Base-by-base conservation (phyloP, 1,140 invertebrate species). In the Pemphigus obesinymphae region DNA sequence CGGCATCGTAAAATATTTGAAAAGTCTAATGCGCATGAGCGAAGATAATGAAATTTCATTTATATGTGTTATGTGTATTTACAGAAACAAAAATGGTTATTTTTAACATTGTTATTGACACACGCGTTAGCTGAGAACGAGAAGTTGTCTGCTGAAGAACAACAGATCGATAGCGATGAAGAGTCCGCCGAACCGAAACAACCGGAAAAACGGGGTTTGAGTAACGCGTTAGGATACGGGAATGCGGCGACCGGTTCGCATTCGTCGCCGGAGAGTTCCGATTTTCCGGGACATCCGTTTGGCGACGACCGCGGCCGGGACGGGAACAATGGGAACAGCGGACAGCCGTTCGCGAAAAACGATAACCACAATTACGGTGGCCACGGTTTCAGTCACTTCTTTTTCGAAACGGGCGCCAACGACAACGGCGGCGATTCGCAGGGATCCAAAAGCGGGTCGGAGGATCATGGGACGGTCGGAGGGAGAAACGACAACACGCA, bases 131-230 rank as follows among this genome's bases (percentile, higher is more conserved):
- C 55, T 0, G 76, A 31, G 7, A 61, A 80, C n/a, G 45, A 20
- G 2, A 40, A 37, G 13, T 43, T 55, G 7, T 63, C 76, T 31
- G 34, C 13, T 23, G 45, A 20, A 23, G 70, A 82, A 50, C 61
- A 31, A 50, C 61, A 31, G 15, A 43, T 45, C 8, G 76, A 80
- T 1, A 29, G 17, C 17, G 15, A 20, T 1, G 37, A 80, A 40
- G 37, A 63, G 0, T 43, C 63, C 7, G 86, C 87, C 84, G 88
- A 87, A 82, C 88, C 88, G 76, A 91, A 91, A 83, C 91, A 90
- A 82, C 91, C 92, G 84, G 90, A 91, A 76, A 92, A 92, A 85
- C 89, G 91, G 82, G 91, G 91, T 23, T 87, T 92, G 37, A 89
- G 89, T 53, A 88, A 90, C 45, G 88, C 85, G 75, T 86, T 83